Evolutionary conservation across 2,888 invertebrate genomes (phyloP), one percentile per base, ranked within the genome.

Genomic region (Macrosiphum euphorbiae): DNA sequence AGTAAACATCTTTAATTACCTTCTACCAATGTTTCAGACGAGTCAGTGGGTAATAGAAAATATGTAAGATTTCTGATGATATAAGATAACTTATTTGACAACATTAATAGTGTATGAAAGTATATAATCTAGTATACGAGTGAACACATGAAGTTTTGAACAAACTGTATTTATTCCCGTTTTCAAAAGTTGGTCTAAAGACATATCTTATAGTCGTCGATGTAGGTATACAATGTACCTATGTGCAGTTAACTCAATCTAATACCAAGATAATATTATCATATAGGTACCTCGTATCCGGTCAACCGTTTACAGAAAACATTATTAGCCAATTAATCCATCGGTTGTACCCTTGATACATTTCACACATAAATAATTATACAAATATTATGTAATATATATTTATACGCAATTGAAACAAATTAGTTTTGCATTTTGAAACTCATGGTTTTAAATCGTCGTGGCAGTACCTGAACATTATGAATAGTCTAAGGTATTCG

Each of bases 391-490:
- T 10, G 28, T 28, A 13, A 35, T 26, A 44, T 85, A 44, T 55
- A 55, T 55, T 50, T 28, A 41, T 58, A 28, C 20, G 4, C 20
- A n/a, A 20, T 89, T 24, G 20, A 61, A n/a, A 89, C 61, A 61
- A 61, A 89, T 89, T 61, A 61, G 61, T 47, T 89, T 61, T 13
- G 58, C 5, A n/a, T 89, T 61, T 89, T 44, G 89, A 61, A 28
- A 58, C 58, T 58, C 89, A 47, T 61, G 61, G 47, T 89, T 89
- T 44, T 24, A 61, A 89, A 61, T 89, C 89, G 44, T 61, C 61
- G 20, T 3, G 28, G 28, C 10, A 1, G 55, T 1, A 7, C 26
- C 24, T 26, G 55, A 24, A 26, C 26, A 58, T 26, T 5, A 16
- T 52, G 26, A 28, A 16, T 26, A 41, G 3, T 35, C 52, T 52